Conservation (phyloP, 2,113 vertebrate genomes). For the Paracanthobrama guichenoti region DNA sequence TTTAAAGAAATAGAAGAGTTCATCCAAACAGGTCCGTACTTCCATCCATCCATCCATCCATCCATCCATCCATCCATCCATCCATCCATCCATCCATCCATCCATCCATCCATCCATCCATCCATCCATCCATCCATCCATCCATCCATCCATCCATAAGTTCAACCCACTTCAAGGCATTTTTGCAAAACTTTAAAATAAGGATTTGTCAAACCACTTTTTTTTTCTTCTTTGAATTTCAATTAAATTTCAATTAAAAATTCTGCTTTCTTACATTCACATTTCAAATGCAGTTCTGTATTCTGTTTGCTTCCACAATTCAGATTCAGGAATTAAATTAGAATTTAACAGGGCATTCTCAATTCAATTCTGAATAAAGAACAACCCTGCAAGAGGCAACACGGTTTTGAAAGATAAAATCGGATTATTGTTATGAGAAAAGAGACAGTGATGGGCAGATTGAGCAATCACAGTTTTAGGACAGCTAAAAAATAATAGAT, state of each 20-base stretch:
- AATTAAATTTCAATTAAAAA: background rate
- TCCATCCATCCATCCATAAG: background rate
- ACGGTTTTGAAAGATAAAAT: conserved; percentile 34
- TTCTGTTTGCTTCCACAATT: background rate
- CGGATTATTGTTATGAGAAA: conserved; percentile 30
- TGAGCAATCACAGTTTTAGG: conserved; percentile 24
- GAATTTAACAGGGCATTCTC: background rate
- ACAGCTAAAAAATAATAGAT: conserved; percentile 26
- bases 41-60: background rate
- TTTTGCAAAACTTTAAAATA: background rate
- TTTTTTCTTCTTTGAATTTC: background rate
- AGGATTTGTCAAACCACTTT: background rate
- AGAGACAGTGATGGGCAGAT: conserved; percentile 25
- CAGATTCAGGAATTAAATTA: background rate
- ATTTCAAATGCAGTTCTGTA: background rate
- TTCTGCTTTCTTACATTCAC: background rate
- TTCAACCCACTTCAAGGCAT: background rate
- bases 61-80: background rate
- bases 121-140: background rate
- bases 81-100: background rate
- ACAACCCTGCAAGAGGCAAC: conserved; percentile 18
- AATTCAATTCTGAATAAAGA: conserved; percentile 1
- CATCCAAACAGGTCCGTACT: too few species aligned
- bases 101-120: background rate
- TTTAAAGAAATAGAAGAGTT: background rate